phyloP scores from a whole-genome alignment of 2,797 vertebrate genomes.

The Chanos chanos region DNA sequence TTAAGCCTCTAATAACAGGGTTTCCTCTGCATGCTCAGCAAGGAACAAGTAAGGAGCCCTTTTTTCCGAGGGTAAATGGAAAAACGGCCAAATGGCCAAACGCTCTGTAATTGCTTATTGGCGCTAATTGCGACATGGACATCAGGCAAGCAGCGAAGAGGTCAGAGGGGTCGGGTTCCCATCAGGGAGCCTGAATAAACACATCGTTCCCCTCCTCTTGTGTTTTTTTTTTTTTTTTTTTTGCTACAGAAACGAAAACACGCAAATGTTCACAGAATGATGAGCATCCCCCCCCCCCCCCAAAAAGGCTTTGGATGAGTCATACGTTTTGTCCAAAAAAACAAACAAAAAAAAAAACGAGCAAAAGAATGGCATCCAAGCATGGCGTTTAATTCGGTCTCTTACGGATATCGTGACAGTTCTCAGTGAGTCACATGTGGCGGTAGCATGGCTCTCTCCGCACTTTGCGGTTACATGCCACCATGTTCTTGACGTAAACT shows the following conservation, averaged over 20 bases:
- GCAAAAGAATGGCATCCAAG: too few relatives aligned
- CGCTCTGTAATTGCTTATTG: slow-evolving; percentile 44
- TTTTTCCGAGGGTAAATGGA: slow-evolving; percentile 43
- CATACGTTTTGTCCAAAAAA: too few relatives aligned
- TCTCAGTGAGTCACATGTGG: too few relatives aligned
- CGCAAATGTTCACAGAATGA: too few relatives aligned
- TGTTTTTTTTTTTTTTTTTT: too few relatives aligned
- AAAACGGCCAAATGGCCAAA: slow-evolving; percentile 27
- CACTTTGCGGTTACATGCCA: slow-evolving; percentile 1
- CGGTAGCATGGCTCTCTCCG: background rate
- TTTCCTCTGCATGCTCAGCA: slow-evolving; percentile 38
- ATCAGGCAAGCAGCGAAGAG: slow-evolving; percentile 14
- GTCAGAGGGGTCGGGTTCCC: slow-evolving; percentile 14
- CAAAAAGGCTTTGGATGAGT: too few relatives aligned
- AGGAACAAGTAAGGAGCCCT: slow-evolving; percentile 44
- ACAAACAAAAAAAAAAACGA: too few relatives aligned
- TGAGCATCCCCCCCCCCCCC: too few relatives aligned
- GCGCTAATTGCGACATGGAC: slow-evolving; percentile 34
- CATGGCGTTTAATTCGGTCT: too few relatives aligned
- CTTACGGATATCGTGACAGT: too few relatives aligned
- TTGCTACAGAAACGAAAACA: too few relatives aligned
- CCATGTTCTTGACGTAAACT: slow-evolving; percentile 5
- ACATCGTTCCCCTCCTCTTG: too few relatives aligned
- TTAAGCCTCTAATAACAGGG: slow-evolving; percentile 53
- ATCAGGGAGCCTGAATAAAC: slow-evolving; percentile 38